Evolutionary conservation across 2,888 invertebrate species (phyloP).

Genomic region (Cosmia trapezina): DNA sequence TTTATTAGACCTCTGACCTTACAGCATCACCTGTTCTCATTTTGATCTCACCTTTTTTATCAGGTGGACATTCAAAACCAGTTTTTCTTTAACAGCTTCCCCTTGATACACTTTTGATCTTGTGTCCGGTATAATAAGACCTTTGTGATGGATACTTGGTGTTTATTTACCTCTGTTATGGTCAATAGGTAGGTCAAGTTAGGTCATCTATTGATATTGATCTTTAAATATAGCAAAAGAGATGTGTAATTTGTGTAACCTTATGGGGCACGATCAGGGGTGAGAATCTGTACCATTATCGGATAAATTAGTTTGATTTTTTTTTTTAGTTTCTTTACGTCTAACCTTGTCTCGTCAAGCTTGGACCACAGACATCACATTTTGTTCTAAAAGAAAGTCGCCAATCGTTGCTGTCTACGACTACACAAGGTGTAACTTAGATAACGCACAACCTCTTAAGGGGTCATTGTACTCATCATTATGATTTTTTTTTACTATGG

Average conservation of each 20-base stretch:
- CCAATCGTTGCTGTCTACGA: not conserved
- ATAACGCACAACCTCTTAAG: too few relatives aligned
- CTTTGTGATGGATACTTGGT: not conserved
- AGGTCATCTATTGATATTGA: constrained; percentile 19
- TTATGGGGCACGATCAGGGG: not conserved
- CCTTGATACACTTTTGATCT: constrained; percentile 79
- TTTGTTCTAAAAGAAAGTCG: not conserved
- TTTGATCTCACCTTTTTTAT: constrained; percentile 70
- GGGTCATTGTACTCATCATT: too few relatives aligned
- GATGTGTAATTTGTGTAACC: not conserved
- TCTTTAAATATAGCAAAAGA: not conserved
- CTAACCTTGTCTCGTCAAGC: not conserved
- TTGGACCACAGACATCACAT: not conserved
- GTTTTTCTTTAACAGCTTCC: constrained; percentile 66
- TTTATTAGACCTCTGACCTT: constrained; percentile 53
- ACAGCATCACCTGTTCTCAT: constrained; percentile 80
- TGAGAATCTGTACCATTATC: not conserved
- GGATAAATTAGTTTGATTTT: not conserved
- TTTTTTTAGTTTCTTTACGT: not conserved
- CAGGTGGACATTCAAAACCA: constrained; percentile 58
- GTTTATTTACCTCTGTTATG: not conserved
- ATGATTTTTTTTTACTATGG: too few relatives aligned
- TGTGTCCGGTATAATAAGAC: constrained; percentile 37
- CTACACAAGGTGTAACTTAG: too few relatives aligned
- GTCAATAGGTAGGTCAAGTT: constrained; percentile 31